phyloP scores from a whole-genome alignment of 2,888 invertebrate species.

The Sturmia bella region DNA sequence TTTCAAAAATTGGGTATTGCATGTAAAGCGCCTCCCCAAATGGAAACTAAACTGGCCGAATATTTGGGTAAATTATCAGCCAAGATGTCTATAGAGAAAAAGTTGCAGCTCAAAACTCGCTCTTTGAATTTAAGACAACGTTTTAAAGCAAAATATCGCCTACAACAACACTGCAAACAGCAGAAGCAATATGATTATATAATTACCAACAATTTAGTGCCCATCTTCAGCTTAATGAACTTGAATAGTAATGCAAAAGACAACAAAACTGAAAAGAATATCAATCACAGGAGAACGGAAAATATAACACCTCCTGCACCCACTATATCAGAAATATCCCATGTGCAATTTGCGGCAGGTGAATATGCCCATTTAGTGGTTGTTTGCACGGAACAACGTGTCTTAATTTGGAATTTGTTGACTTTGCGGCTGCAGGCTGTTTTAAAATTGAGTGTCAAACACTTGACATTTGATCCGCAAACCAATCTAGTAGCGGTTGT shows the following conservation, averaged over 20 bases:
- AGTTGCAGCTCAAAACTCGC: constrained; percentile 71
- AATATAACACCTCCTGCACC: constrained; percentile 11
- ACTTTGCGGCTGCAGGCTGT: constrained; percentile 85
- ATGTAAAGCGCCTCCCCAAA: constrained; percentile 73
- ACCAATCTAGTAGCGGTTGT: constrained; percentile 86
- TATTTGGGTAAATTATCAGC: constrained; percentile 71
- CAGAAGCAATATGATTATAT: constrained; percentile 71
- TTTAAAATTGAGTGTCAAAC: constrained; percentile 78
- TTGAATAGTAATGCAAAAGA: constrained; percentile 68
- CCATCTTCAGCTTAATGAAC: constrained; percentile 75
- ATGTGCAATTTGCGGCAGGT: constrained; percentile 79
- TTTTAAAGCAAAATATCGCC: constrained; percentile 79
- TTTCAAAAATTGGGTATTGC: constrained; percentile 77
- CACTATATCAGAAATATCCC: constrained; percentile 75
- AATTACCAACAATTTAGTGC: constrained; percentile 73
- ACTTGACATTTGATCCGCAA: constrained; percentile 84
- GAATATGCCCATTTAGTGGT: constrained; percentile 79
- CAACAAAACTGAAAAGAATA: constrained; percentile 13
- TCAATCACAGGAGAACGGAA: not conserved
- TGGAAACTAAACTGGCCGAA: constrained; percentile 72
- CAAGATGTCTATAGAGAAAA: not conserved
- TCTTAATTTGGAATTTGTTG: constrained; percentile 87
- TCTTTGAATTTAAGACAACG: constrained; percentile 74
- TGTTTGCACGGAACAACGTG: constrained; percentile 82
- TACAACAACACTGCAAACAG: constrained; percentile 71